A percentile compares a stretch with the other conserved stretches of the same genome.
These are phyloP conservation scores for Germaria angustata DNA, from an alignment of 2,888 invertebrate genomes.

Conservation along the genomic window DNA sequence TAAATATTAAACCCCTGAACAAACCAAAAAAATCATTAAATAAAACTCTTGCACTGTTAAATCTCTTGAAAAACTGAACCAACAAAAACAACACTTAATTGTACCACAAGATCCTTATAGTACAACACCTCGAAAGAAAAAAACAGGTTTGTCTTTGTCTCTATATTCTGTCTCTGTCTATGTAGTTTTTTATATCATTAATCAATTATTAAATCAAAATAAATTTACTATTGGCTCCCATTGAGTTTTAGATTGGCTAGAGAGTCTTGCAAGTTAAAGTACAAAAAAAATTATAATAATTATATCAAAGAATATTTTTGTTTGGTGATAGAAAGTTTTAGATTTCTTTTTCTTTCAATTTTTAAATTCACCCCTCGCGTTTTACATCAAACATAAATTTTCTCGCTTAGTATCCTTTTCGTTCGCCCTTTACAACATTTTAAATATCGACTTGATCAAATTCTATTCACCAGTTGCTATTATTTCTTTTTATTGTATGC, in stretches of 20 bases:
- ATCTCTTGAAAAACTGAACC: slow-evolving; percentile 52
- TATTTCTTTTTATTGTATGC: background rate
- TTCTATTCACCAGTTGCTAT: slow-evolving; percentile 16
- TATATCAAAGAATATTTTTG: slow-evolving; percentile 7
- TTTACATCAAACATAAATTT: slow-evolving; percentile 32
- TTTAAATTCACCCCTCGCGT: slow-evolving; percentile 50
- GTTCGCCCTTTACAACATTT: slow-evolving; percentile 6
- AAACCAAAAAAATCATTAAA: too few species aligned
- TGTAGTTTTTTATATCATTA: slow-evolving; percentile 19
- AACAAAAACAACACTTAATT: slow-evolving; percentile 67
- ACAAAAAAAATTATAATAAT: background rate
- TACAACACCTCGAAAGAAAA: slow-evolving; percentile 77
- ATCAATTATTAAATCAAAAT: background rate
- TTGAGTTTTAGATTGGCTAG: slow-evolving; percentile 48
- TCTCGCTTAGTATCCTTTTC: background rate
- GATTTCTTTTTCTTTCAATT: slow-evolving; percentile 6
- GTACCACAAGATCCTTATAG: slow-evolving; percentile 77
- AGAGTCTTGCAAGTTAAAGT: slow-evolving; percentile 24
- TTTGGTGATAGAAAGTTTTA: slow-evolving; percentile 14
- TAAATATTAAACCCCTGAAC: slow-evolving; percentile 1
- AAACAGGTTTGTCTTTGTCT: slow-evolving; percentile 74
- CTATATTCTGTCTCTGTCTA: slow-evolving; percentile 22
- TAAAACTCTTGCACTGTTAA: slow-evolving; percentile 61
- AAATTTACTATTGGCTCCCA: background rate
- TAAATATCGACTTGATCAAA: background rate